Conservation (phyloP, 2,113 vertebrate genomes). For the Cygnus buccinator region DNA sequence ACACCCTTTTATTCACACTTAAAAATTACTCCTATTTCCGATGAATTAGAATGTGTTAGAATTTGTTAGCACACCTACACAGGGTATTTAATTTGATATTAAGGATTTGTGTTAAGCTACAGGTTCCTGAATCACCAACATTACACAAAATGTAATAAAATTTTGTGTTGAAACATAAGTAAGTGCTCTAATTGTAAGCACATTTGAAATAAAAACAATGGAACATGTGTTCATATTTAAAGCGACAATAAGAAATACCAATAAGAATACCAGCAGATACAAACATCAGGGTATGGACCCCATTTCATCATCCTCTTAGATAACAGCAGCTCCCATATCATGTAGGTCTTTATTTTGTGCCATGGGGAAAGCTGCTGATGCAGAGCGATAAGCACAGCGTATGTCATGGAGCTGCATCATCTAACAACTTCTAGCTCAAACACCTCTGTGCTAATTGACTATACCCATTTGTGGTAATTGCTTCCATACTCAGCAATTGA, state of each 20-base stretch:
- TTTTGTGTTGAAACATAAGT: neutral
- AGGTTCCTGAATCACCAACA: neutral
- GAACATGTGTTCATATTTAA: neutral
- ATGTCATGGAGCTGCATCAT: neutral
- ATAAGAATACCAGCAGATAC: neutral
- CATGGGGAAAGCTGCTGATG: accelerated
- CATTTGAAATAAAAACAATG: neutral
- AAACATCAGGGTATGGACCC: accelerated
- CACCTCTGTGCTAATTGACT: neutral
- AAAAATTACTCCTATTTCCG: neutral
- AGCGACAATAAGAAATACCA: neutral
- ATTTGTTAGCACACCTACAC: neutral
- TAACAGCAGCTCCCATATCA: neutral
- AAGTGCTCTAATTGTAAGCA: neutral
- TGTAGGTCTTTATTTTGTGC: neutral
- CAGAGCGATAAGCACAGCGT: neutral
- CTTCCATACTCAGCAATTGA: neutral
- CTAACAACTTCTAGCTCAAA: neutral
- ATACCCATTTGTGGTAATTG: neutral
- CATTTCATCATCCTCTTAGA: neutral
- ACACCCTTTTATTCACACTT: neutral
- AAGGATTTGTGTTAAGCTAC: neutral
- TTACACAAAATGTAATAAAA: neutral
- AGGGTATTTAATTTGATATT: neutral
- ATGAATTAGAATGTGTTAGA: neutral